Conservation (phyloP, 2,113 vertebrate genomes). For the Tamias sibiricus region DNA sequence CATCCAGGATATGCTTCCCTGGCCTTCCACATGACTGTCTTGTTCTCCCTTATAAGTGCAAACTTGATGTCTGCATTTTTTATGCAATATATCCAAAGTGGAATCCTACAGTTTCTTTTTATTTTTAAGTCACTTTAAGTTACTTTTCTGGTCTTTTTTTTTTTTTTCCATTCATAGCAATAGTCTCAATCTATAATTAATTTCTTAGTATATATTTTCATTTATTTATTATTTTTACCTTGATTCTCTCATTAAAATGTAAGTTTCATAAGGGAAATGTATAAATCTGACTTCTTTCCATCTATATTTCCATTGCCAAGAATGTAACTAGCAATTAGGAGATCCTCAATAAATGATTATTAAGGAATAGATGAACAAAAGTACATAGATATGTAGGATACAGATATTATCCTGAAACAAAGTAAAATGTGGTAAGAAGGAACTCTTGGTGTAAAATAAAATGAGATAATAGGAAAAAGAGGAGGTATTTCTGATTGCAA, state of each 20-base stretch:
- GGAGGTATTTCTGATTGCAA: not conserved
- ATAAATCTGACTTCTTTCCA: not conserved
- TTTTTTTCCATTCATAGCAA: not conserved
- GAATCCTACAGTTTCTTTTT: not conserved
- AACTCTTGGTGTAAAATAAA: not conserved
- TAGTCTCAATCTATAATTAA: not conserved
- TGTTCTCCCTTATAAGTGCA: not conserved
- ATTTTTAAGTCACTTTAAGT: not conserved
- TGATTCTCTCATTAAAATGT: not conserved
- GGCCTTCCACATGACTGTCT: not conserved
- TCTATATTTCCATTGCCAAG: not conserved
- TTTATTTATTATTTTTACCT: not conserved
- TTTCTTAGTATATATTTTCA: not conserved
- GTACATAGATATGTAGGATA: not conserved
- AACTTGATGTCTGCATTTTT: not conserved
- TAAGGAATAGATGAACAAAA: not conserved
- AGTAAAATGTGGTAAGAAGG: not conserved
- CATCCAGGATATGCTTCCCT: too few species aligned
- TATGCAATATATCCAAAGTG: not conserved
- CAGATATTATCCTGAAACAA: not conserved
- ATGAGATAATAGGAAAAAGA: fast-evolving
- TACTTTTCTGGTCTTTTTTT: not conserved
- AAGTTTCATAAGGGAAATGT: not conserved
- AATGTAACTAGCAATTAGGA: not conserved
- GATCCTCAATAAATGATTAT: not conserved